A percentile compares a stretch with the other conserved stretches of the same genome.
Evolutionary conservation across 2,113 vertebrate genomes (phyloP).

Genomic region (Zosterops pallidus): DNA sequence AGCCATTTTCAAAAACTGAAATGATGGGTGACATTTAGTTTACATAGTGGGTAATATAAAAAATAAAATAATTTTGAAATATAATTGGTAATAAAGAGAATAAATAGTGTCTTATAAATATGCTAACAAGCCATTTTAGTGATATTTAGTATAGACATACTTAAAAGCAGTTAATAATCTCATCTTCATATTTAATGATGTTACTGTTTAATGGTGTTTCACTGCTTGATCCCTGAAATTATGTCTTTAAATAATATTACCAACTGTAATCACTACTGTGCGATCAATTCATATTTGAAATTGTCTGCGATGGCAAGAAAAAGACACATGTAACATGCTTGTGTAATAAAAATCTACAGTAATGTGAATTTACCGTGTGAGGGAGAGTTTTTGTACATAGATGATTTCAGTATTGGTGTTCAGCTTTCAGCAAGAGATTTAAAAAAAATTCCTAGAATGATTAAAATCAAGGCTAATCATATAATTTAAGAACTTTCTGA

Average conservation of each 20-base stretch:
- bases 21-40: slow-evolving; percentile 62
- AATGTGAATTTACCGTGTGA: neutral
- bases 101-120: slow-evolving; percentile 62
- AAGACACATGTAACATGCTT: neutral
- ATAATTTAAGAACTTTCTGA: slow-evolving; percentile 20
- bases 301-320: neutral
- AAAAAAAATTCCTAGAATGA: neutral
- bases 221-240: slow-evolving; percentile 28
- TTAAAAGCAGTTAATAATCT: slow-evolving; percentile 60
- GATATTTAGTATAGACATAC: slow-evolving; percentile 15
- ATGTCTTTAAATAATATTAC: slow-evolving; percentile 14
- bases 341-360: neutral
- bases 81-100: slow-evolving; percentile 53
- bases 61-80: slow-evolving; percentile 49
- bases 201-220: slow-evolving; percentile 22
- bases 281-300: slow-evolving; percentile 10
- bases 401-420: neutral
- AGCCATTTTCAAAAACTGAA: slow-evolving; percentile 30
- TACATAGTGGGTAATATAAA: slow-evolving; percentile 45
- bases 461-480: slow-evolving; percentile 31
- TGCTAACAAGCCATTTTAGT: slow-evolving; percentile 42
- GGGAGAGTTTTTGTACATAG: neutral
- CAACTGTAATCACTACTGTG: neutral
- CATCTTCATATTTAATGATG: slow-evolving; percentile 27
- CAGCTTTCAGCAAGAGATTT: neutral